Evolutionary conservation across 1,140 invertebrate genomes (phyloP), one percentile per base, ranked within the genome.

Genomic region (Pogonognathellus flavescens): DNA sequence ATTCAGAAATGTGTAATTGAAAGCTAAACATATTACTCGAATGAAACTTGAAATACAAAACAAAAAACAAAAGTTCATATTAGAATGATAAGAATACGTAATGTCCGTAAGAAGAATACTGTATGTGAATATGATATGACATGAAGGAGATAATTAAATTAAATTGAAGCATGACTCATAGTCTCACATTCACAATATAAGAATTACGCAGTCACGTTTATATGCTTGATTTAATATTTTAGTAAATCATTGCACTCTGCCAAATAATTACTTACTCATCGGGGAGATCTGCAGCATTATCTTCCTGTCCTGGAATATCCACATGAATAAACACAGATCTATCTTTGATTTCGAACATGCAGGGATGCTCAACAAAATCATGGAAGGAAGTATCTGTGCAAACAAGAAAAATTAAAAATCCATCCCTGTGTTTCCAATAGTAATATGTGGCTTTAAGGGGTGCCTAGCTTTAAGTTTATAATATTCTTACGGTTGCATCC

Each of bases 241-340:
- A n/a, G 31, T 66, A 31, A 6, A 13, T 31, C 8, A 14, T 66
- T 7, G 8, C 3, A 10, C 2, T 62, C 0, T 0, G 20, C 0
- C 8, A 25, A n/a, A 31, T 2, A 70, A 25, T 9, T 10, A 93
- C 91, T 93, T 91, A 94, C 93, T 92, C 93, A 57, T 94, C 93
- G 14, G 93, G 89, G 81, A 95, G 91, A 88, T 94, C 93, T 13
- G 92, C 91, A n/a, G 94, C 94, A 88, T 95, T 94, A 90, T 96
- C 95, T 88, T 95, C 95, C 90, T 97, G 96, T 0, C 96, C 96
- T 1, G 96, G 96, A 16, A 97, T 93, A 90, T 97, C 96, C 14
- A 97, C 93, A 90, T 97, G 95, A 85, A 97, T 95, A 91, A 96
- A 97, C 89, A 96, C 94, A 59, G 95, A 96, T 52, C 96, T 92